Evolutionary conservation across 2,888 invertebrate species (phyloP), one percentile per base, ranked within the genome.

Genomic region (Antitype chi): DNA sequence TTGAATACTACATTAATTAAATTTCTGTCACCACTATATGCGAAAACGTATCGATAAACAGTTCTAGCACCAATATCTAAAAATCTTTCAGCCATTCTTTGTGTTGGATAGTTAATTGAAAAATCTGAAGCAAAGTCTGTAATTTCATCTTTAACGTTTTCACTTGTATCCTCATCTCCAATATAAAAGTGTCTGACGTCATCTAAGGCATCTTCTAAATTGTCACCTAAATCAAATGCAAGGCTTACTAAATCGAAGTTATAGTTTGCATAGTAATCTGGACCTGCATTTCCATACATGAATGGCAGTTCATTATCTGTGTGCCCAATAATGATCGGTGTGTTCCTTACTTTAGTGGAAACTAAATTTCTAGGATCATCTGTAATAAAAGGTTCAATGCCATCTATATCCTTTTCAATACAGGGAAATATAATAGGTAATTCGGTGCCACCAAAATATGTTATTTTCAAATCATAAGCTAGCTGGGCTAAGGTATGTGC

Each of bases 11-110:
- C 11, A 6, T 72, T 81, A 17, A 78, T 0, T 0, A 53, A 52
- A 67, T 81, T 81, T 62, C 80, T 76, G 0, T 13, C 55, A n/a
- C 80, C 85, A 25, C 63, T 74, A 32, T 85, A 82, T 11, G 82
- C 82, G 25, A 85, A 85, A 20, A 85, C 25, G 43, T 85, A 85
- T 15, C 80, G 25, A 8, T 83, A 85, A 23, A 85, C 66, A 47
- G 57, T 68, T 3, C 23, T 38, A 23, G 80, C 80, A 59, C 83
- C 83, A 7, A 69, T 62, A 43, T 76, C 68, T 13, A 78, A 52
- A 66, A 83, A 69, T 67, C 67, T 72, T 62, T 85, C 64, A 38
- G 70, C 78, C 57, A 76, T 83, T 60, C 78, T 73, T 43, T 79
- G 75, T 2, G 84, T 84, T 59, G 85, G 70, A 23, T 85, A 74